Evolutionary conservation across 2,888 invertebrate species (phyloP), one percentile per base, ranked within the genome.

Genomic region (Acheta domesticus): DNA sequence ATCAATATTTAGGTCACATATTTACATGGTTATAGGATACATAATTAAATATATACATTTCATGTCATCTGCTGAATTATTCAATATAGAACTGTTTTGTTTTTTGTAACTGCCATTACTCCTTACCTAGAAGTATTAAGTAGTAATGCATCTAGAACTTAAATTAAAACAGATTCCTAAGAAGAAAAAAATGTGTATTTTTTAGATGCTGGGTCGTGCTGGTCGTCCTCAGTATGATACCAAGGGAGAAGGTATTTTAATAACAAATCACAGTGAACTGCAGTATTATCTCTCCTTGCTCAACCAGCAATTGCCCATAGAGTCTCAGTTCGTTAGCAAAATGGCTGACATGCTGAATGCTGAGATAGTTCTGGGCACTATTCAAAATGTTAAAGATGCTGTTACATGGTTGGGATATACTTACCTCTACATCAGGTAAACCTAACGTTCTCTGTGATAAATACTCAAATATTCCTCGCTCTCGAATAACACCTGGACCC

Each of bases 201-300:
- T 78, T 83, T 83, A 91, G 87, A 99, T 99, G 99, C 87, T 99
- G 86, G 99, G 99, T 80, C 90, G 99, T 84, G 99, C 99, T 77
- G 99, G 99, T 81, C 91, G 99, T 23, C 99, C 99, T 0, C 98
- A 98, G 88, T 99, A 98, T 87, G 99, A 99, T 86, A 97, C 96
- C 0, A 97, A 98, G 88, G 99, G 97, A 81, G 96, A 96, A 87
- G 90, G 99, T 80, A 98, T 99, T 84, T 90, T 99, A 62, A 98
- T 99, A 79, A 99, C 99, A 0, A 99, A 99, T 87, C 99, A 99
- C 88, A 96, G 96, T 82, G 99, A 99, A 87, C 91, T 99, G 12
- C 98, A 99, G 85, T 99, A 98, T 88, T 99, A 99, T 87, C 89
- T 99, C 36, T 99, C 98, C 0, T 89, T 99, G 20, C 90, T 99